Evolutionary conservation across 2,797 vertebrate species (phyloP).

Genomic region (Molossus alvarezi): DNA sequence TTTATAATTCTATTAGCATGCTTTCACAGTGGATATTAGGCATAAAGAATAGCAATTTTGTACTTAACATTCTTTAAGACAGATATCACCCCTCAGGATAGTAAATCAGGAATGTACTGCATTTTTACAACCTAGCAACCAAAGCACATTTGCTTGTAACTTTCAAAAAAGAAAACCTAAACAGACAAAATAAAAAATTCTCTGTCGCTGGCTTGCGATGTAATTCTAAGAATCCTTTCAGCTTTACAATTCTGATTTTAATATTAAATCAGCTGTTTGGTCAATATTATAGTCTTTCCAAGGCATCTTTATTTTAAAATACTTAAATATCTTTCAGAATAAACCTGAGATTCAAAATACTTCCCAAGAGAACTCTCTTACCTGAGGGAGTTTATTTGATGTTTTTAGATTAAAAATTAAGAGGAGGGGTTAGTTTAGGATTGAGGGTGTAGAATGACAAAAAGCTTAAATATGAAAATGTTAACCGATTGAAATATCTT

Average conservation of each 20-base stretch:
- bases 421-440: not conserved
- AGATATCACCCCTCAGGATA: not conserved
- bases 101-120: conserved; percentile 13
- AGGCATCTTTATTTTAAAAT: not conserved
- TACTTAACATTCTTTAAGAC: conserved; percentile 48
- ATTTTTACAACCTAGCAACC: conserved; percentile 42
- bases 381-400: not conserved
- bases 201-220: not conserved
- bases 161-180: conserved; percentile 62
- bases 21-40: not conserved
- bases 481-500: not conserved
- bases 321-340: conserved; percentile 13
- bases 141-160: conserved; percentile 37
- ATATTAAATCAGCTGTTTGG: conserved; percentile 7
- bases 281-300: conserved; percentile 17
- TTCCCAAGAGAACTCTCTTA: not conserved
- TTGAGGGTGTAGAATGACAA: not conserved
- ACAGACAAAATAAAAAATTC: conserved; percentile 20
- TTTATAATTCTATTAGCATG: conserved; percentile 33
- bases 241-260: conserved; percentile 59
- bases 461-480: conserved; percentile 24
- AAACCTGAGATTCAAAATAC: conserved; percentile 51
- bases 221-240: conserved; percentile 4
- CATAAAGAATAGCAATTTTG: conserved; percentile 18
- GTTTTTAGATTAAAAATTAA: not conserved